Conservation (phyloP, 1,140 invertebrate species). For the Drosophila jambulina region DNA sequence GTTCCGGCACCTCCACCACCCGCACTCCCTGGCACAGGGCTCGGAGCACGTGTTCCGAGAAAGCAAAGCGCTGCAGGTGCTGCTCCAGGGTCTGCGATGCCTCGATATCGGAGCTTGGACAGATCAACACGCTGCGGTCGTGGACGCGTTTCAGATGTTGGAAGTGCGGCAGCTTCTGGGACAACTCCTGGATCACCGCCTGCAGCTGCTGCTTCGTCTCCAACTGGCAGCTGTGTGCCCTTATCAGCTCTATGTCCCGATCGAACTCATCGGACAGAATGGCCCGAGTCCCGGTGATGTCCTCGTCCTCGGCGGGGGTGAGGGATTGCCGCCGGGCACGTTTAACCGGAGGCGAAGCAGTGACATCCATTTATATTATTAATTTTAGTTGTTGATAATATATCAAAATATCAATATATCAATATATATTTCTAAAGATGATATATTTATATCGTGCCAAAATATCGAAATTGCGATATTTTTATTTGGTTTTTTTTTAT, state of each 20-base stretch:
- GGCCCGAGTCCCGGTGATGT: slow-evolving; percentile 74
- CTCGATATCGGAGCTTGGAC: slow-evolving; percentile 74
- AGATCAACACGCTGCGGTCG: slow-evolving; percentile 88
- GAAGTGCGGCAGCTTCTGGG: slow-evolving; percentile 87
- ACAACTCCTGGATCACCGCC: slow-evolving; percentile 87
- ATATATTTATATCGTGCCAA: no score
- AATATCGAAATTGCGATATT: no score
- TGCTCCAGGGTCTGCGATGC: slow-evolving; percentile 28
- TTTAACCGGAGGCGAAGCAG: slow-evolving; percentile 46
- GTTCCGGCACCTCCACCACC: slow-evolving; percentile 87
- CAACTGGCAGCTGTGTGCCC: slow-evolving; percentile 88
- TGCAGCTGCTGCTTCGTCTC: slow-evolving; percentile 88
- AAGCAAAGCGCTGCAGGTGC: slow-evolving; percentile 46
- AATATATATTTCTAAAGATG: no score
- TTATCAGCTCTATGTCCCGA: slow-evolving; percentile 85
- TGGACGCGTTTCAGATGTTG: slow-evolving; percentile 91
- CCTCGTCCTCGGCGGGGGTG: not conserved
- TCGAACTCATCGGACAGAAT: slow-evolving; percentile 86
- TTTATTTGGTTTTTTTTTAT: no score
- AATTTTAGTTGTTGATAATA: not conserved
- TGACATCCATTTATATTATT: slow-evolving; percentile 44
- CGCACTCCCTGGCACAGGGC: slow-evolving; percentile 85
- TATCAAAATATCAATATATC: no score
- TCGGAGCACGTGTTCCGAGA: slow-evolving; percentile 53
- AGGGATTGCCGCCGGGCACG: slow-evolving; percentile 17